Percentiles rank a stretch among this genome's conserved stretches.
These are phyloP conservation scores for Lycocerus yunnanus DNA, from an alignment of 2,888 invertebrate species.

Conservation along the genomic window DNA sequence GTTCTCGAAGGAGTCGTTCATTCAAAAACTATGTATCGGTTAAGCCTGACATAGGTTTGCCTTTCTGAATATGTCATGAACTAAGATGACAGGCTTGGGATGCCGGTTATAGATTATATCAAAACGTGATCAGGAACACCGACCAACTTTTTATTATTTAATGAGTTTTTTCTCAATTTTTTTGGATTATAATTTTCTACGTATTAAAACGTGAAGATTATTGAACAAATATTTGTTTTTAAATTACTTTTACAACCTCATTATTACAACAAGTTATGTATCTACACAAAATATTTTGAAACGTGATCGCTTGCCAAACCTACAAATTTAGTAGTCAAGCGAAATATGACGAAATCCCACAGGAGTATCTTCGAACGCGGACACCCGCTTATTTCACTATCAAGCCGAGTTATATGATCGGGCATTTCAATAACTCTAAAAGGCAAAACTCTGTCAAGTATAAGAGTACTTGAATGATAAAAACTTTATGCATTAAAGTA, in stretches of 20 bases:
- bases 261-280: not conserved
- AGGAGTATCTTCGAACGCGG: conserved; percentile 28
- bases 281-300: not conserved
- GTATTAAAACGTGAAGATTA: not conserved
- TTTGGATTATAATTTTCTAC: not conserved
- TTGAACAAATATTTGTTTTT: not conserved
- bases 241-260: not conserved
- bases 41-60: conserved; percentile 44
- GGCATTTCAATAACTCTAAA: conserved; percentile 56
- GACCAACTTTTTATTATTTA: conserved; percentile 27
- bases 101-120: conserved; percentile 37
- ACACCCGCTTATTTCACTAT: conserved; percentile 47
- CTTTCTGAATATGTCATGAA: conserved; percentile 52
- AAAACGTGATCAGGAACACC: conserved; percentile 28
- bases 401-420: conserved; percentile 53
- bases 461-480: conserved; percentile 38
- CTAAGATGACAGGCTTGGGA: conserved; percentile 43
- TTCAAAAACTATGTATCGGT: conserved; percentile 35
- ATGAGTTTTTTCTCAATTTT: not conserved
- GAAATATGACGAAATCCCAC: conserved; percentile 29
- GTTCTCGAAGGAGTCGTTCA: conserved; percentile 32
- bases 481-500: conserved; percentile 27
- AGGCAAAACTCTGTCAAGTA: conserved; percentile 48
- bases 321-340: conserved; percentile 28
- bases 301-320: conserved; percentile 13